These are phyloP conservation scores for Gallinago undulata DNA, from an alignment of 2,113 vertebrate species.

Conservation along the genomic window DNA sequence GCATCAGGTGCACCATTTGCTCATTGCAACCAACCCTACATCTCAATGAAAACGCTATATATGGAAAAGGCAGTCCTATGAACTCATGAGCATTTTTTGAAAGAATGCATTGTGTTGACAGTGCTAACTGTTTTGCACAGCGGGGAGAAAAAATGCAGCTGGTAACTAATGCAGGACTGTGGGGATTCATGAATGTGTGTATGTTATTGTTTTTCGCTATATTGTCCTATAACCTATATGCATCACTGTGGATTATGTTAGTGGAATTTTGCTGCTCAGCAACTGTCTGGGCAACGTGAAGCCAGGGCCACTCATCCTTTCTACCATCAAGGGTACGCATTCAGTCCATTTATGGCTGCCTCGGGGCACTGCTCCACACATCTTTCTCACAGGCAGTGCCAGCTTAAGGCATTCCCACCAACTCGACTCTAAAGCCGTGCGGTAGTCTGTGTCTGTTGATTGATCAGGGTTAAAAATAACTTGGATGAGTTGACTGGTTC, in stretches of 20 bases:
- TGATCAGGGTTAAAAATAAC: not conserved
- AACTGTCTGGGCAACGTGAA: not conserved
- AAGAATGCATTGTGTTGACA: constrained; percentile 17
- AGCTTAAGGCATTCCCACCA: not conserved
- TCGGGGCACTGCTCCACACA: not conserved
- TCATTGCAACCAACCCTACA: not conserved
- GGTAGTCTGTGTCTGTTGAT: not conserved
- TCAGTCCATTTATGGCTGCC: not conserved
- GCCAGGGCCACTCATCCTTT: not conserved
- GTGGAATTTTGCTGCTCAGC: constrained; percentile 45
- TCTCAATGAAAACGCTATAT: rapidly evolving
- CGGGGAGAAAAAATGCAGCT: not conserved
- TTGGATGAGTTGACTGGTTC: not conserved
- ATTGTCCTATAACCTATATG: constrained; percentile 31
- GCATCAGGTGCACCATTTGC: not conserved
- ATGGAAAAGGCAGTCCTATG: not conserved
- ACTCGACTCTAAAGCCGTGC: rapidly evolving
- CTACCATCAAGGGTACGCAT: not conserved
- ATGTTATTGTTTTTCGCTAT: not conserved
- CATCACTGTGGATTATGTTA: not conserved
- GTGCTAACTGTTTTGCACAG: constrained; percentile 14
- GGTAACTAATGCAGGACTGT: not conserved
- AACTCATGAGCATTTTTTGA: not conserved
- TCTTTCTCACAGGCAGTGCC: not conserved
- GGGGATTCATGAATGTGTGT: not conserved